Evolutionary conservation across 1,140 invertebrate genomes (phyloP).

Genomic region (Frieseomelitta varia): DNA sequence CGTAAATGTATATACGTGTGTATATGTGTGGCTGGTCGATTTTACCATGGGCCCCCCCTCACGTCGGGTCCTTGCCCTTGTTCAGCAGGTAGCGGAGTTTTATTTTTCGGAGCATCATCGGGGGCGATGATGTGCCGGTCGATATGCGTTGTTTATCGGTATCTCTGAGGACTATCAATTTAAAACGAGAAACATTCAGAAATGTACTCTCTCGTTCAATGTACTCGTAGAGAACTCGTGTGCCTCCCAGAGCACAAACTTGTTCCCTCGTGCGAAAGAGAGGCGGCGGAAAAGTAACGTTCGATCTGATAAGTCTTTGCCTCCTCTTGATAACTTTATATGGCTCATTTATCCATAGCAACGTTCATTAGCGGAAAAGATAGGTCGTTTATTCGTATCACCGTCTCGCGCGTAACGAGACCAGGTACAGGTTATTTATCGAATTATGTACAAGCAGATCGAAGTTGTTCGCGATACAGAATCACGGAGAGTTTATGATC

Average conservation of each 20-base stretch:
- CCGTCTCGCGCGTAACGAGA: conserved; percentile 18
- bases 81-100: conserved; percentile 59
- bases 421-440: conserved; percentile 2
- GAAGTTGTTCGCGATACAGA: neutral
- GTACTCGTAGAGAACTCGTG: too few species aligned
- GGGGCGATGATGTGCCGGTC: neutral
- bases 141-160: neutral
- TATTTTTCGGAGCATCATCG: conserved; percentile 18
- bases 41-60: too few species aligned
- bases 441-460: neutral
- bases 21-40: conserved; percentile 33
- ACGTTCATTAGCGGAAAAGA: conserved; percentile 19
- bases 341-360: neutral
- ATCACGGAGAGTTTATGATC: neutral
- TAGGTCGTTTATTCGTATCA: conserved; percentile 23
- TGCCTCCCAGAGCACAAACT: neutral
- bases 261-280: neutral
- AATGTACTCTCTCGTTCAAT: too few species aligned
- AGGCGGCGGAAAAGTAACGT: neutral
- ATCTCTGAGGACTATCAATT: neutral
- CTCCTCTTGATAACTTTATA: neutral
- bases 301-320: neutral
- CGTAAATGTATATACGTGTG: conserved; percentile 44
- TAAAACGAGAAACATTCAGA: too few species aligned
- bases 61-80: conserved; percentile 36